A percentile compares a stretch with the other conserved stretches of the same genome.
phyloP scores from a whole-genome alignment of 2,113 vertebrate genomes.

The Excalfactoria chinensis region DNA sequence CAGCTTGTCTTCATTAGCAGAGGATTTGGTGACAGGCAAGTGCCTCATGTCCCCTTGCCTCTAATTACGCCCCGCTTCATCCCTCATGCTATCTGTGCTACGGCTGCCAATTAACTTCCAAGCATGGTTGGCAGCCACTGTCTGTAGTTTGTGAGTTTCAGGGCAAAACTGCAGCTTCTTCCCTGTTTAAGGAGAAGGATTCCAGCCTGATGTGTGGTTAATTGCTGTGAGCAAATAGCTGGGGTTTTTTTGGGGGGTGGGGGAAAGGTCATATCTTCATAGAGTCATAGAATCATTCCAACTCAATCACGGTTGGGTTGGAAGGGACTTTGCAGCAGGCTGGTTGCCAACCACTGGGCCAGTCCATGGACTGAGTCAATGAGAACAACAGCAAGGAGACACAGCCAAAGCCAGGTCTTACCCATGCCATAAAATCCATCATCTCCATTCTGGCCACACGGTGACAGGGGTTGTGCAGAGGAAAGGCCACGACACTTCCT shows the following conservation, averaged over 20 bases:
- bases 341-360: too few species aligned
- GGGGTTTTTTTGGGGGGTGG: background rate
- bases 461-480: conserved; percentile 78
- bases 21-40: conserved; percentile 42
- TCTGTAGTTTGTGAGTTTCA: background rate
- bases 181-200: background rate
- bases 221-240: background rate
- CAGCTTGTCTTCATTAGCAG: background rate
- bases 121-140: background rate
- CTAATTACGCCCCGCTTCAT: background rate
- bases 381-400: background rate
- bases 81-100: background rate
- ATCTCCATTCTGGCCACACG: conserved; percentile 77
- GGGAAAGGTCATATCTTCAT: background rate
- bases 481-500: conserved; percentile 78
- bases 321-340: too few species aligned
- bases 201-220: background rate
- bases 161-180: background rate
- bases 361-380: background rate
- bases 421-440: conserved; percentile 66
- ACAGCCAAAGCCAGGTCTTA: conserved; percentile 63
- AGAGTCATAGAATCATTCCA: too few species aligned
- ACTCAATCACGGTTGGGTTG: too few species aligned
- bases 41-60: conserved; percentile 12
- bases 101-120: conserved; percentile 15